Base-by-base conservation (phyloP, 2,888 invertebrate species). In the Papilio elwesi region DNA sequence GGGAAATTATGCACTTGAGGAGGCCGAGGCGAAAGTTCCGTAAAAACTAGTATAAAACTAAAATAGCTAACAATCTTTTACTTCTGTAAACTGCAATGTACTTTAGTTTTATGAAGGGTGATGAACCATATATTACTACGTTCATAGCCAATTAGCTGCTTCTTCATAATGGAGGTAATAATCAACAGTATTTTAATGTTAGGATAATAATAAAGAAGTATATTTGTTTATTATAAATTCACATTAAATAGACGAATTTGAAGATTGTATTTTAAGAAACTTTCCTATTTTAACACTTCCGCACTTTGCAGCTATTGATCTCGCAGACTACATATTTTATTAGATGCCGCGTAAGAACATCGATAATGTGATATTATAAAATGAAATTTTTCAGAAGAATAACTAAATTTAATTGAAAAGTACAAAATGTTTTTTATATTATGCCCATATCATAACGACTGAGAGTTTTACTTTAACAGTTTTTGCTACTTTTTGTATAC, bases 351-450 rank as follows among this genome's bases (percentile, higher is more conserved):
- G 12, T 70, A 63, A 49, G 47, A 26, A 53, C 43, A 16, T 69
- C 16, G 43, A 67, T 12, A 49, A 67, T 77, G 76, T 77, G 76
- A 76, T 77, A 76, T 77, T 26, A 26, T 75, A 75, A 48, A 55
- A 57, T 47, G n/a, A 48, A 47, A 70, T 64, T 43, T 36, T n/a
- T 55, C 48, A 51, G 57, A 57, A 36, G 16, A 52, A 68, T 68
- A 68, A 49, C 55, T 65, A 65, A 70, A 70, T 74, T 77, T 75
- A 76, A 69, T 68, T 59, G 43, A 52, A 73, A 77, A 76, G 77
- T 78, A 78, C 78, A 78, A 78, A 76, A 66, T 70, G 59, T 74
- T 68, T 68, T n/a, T 63, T 73, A 70, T 38, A 57, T 65, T 77
- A 71, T 73, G 69, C 72, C 66, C 68, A 70, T 70, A 75, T 75